phyloP scores from a whole-genome alignment of 2,113 vertebrate species.

The Dinomys branickii region DNA sequence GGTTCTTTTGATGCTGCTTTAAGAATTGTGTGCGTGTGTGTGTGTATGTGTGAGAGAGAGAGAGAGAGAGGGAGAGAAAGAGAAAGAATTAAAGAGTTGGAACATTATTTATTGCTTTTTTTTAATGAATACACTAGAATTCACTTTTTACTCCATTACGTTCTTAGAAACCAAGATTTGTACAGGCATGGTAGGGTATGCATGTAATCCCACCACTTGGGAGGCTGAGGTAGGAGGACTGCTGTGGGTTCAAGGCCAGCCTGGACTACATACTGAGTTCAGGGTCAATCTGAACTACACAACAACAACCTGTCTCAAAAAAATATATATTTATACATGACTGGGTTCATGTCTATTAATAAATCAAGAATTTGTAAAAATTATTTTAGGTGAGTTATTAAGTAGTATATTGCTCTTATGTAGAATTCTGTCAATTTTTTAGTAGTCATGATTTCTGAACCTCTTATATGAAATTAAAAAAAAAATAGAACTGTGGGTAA shows the following conservation, averaged over 20 bases:
- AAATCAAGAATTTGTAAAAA: slow-evolving; percentile 30
- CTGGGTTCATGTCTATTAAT: slow-evolving; percentile 14
- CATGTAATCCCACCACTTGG: background rate
- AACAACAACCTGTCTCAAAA: background rate
- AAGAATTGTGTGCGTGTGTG: background rate
- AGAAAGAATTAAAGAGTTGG: background rate
- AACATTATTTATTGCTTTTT: slow-evolving; percentile 43
- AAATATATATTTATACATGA: background rate
- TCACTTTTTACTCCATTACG: background rate
- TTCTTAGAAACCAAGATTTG: background rate
- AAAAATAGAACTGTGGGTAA: slow-evolving; percentile 6
- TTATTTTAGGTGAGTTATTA: slow-evolving; percentile 42
- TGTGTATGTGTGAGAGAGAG: background rate
- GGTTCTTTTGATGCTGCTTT: background rate
- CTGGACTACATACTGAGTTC: background rate
- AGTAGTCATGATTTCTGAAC: slow-evolving; percentile 15
- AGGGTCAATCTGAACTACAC: background rate
- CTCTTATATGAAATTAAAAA: slow-evolving; percentile 9
- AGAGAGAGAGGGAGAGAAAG: too few species aligned
- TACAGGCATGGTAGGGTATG: background rate
- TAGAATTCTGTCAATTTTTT: background rate
- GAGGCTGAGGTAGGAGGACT: background rate
- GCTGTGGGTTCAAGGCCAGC: background rate
- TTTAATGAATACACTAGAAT: slow-evolving; percentile 53
- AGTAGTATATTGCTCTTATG: background rate